Evolutionary conservation across 92 coral and sea anemone species (phyloP), one percentile per base, ranked within the genome.

Genomic region (Siderastrea siderea): DNA sequence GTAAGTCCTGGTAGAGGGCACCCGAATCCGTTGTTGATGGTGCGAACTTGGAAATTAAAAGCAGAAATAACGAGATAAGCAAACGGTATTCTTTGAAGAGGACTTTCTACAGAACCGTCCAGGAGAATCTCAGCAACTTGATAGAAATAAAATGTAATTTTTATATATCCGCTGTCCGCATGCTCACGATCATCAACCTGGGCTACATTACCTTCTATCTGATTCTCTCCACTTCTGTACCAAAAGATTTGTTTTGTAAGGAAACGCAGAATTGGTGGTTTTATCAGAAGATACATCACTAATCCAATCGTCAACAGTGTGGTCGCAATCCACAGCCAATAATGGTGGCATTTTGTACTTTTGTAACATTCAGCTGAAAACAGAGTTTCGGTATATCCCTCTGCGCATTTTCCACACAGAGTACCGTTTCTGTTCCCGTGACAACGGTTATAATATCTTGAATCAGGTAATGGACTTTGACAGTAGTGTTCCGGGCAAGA

Each of bases 1-100:
- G 92, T 92, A 3, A 92, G 93, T 47, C 99, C 99, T 3, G 91
- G 66, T 57, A 94, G 92, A 5, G 99, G 99, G 66, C 99, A 96
- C 1, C 90, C 77, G n/a, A 83, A 54, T 2, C 88, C 81, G 12
- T 51, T 65, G 45, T 72, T 58, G 13, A 89, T 26, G 58, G 89
- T 52, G 1, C 88, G 74, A 55, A 82, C 55, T 61, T 96, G 91
- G 71, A 96, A 94, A 68, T 93, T 94, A 47, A 96, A 96, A 12
- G 85, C 71, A 10, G 93, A 93, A 2, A 90, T 44, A 38, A 94
- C 84, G 47, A 93, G 86, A 57, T 54, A 79, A 8, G 93, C 53
- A 47, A 92, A 63, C 16, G 84, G 84, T 15, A 75, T 67, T 19
- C 78, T 85, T 4, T 68, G 16, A 7, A 89, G 51, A 46, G 48